phyloP scores from a whole-genome alignment of 2,797 vertebrate genomes.

The Micropoecilia bifurca region DNA sequence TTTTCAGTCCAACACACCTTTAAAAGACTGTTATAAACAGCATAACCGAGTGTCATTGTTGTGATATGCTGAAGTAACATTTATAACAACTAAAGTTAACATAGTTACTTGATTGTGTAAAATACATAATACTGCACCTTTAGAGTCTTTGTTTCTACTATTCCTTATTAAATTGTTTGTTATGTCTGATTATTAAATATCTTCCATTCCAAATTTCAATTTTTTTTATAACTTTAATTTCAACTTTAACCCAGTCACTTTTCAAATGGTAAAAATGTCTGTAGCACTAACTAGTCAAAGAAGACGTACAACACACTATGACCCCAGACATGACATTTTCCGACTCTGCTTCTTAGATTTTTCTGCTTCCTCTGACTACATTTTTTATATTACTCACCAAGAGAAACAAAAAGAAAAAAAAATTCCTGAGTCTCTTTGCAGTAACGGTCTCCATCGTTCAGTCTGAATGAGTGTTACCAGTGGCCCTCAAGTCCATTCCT shows the following conservation, averaged over 20 bases:
- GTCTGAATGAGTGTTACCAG: background rate
- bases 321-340: background rate
- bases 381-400: background rate
- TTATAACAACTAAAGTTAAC: background rate
- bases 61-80: background rate
- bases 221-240: background rate
- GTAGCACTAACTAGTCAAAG: background rate
- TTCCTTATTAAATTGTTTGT: background rate
- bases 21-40: background rate
- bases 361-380: background rate
- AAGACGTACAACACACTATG: background rate
- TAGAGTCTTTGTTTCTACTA: background rate
- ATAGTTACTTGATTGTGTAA: background rate
- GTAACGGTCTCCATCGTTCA: background rate
- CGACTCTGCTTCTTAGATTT: background rate
- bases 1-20: background rate
- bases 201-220: background rate
- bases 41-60: background rate
- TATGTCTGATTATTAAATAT: background rate
- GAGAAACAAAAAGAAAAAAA: background rate
- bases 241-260: background rate
- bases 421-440: background rate
- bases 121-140: background rate
- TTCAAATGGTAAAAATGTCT: background rate
- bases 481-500: background rate